A percentile compares a stretch with the other conserved stretches of the same genome.
Conservation (phyloP, 2,113 vertebrate genomes). For the Motacilla tschutschensis region DNA sequence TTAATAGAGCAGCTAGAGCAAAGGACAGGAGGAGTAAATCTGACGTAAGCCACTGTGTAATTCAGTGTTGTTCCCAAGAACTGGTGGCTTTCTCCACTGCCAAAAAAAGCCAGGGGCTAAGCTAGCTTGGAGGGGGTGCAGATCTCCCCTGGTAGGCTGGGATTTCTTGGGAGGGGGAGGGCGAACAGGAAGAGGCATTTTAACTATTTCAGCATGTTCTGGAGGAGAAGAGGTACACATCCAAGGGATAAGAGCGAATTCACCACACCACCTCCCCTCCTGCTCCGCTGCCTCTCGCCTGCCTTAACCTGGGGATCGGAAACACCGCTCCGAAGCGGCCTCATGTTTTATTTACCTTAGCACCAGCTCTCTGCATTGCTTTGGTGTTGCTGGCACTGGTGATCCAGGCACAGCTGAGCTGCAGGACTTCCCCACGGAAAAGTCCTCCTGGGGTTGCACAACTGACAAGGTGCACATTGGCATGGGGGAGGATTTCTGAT, state of each 20-base stretch:
- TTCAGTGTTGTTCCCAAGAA: slow-evolving; percentile 35
- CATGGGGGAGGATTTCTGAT: neutral
- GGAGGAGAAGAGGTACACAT: neutral
- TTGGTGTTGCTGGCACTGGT: rapidly evolving
- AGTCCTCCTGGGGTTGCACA: neutral
- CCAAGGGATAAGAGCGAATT: neutral
- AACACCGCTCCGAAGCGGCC: rapidly evolving
- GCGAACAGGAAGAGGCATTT: neutral
- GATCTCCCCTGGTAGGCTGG: neutral
- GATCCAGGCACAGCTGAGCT: neutral
- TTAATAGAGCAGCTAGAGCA: slow-evolving; percentile 39
- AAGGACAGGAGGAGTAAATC: slow-evolving; percentile 56
- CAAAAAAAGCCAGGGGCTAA: slow-evolving; percentile 36
- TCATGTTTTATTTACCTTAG: neutral
- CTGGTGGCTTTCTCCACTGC: slow-evolving; percentile 30
- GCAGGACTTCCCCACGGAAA: neutral
- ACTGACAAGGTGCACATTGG: neutral
- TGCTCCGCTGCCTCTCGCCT: neutral
- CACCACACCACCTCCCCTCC: neutral
- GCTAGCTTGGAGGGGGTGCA: neutral
- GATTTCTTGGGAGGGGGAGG: slow-evolving; percentile 25
- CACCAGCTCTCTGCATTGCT: neutral
- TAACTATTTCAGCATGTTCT: neutral
- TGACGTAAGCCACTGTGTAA: slow-evolving; percentile 51
- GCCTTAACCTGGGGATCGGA: neutral